Evolutionary conservation across 2,888 invertebrate species (phyloP).

Genomic region (Caenorhabditis afra): DNA sequence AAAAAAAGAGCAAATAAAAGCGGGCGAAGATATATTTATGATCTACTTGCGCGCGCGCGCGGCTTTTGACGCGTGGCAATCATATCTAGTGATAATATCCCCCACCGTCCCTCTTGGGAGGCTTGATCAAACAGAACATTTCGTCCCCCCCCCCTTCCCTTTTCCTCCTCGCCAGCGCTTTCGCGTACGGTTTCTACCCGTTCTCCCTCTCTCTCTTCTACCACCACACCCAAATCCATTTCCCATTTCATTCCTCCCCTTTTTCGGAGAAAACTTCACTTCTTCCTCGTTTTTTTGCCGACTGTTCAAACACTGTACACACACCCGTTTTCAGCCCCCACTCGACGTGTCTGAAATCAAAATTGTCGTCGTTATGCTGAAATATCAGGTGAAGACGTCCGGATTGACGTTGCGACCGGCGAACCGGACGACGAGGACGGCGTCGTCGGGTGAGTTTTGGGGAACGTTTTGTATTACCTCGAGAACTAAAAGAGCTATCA

Average conservation of each 20-base stretch:
- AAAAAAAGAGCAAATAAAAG: no score
- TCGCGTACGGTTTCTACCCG: no score
- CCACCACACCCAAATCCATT: no score
- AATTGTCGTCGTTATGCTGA: conserved; percentile 70
- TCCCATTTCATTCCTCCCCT: no score
- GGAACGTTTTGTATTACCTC: background rate
- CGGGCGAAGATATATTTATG: no score
- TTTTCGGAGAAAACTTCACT: no score
- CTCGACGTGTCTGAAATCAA: conserved; percentile 20
- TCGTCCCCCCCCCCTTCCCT: conserved; percentile 17
- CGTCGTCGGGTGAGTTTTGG: conserved; percentile 43
- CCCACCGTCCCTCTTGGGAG: conserved; percentile 9
- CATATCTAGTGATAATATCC: no score
- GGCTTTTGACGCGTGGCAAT: conserved; percentile 21
- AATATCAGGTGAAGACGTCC: conserved; percentile 67
- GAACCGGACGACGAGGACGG: conserved; percentile 30
- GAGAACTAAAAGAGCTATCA: no score
- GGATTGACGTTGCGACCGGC: conserved; percentile 37
- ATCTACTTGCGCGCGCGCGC: no score
- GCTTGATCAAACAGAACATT: conserved; percentile 39
- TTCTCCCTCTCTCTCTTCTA: no score
- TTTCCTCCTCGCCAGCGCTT: conserved; percentile 29
- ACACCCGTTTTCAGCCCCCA: no score
- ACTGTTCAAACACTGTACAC: no score
- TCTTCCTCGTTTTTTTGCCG: conserved; percentile 20